Conservation (phyloP, 2,113 vertebrate species). For the Chinchilla lanigera region DNA sequence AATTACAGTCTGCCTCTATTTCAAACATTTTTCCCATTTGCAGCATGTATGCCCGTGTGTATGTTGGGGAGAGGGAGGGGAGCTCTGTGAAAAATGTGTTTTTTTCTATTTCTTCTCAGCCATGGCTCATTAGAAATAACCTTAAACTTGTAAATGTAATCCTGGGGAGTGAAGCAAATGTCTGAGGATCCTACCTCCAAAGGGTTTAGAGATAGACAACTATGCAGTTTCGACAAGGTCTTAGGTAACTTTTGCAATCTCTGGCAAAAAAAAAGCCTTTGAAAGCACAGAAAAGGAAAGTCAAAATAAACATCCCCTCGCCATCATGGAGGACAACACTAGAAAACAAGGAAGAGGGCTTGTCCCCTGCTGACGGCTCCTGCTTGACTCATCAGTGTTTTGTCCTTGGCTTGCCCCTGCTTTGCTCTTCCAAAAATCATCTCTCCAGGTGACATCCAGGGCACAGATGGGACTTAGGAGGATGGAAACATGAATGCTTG, state of each 20-base stretch:
- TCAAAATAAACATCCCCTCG: conserved; percentile 30
- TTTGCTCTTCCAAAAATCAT: conserved; percentile 1
- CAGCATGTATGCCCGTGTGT: conserved; percentile 5
- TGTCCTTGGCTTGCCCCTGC: conserved; percentile 67
- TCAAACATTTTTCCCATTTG: conserved; percentile 66
- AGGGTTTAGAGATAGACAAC: neutral
- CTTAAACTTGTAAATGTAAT: conserved; percentile 67
- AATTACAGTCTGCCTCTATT: conserved; percentile 81
- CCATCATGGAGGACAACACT: neutral
- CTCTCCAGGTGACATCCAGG: conserved; percentile 75
- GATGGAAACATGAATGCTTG: conserved; percentile 32
- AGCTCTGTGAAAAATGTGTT: conserved; percentile 28
- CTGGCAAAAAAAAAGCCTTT: neutral
- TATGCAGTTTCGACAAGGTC: conserved; percentile 46
- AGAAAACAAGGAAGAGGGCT: neutral
- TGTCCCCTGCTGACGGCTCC: neutral
- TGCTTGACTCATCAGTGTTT: neutral
- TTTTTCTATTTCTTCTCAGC: conserved; percentile 55
- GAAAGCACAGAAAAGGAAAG: conserved; percentile 24
- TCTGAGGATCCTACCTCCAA: conserved; percentile 11
- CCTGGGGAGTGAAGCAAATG: conserved; percentile 22
- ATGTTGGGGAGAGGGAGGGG: conserved; percentile 53
- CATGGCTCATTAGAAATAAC: conserved; percentile 61
- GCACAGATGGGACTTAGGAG: conserved; percentile 69
- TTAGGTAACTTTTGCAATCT: conserved; percentile 32